These are phyloP conservation scores for Nomada flava DNA, from an alignment of 2,888 invertebrate species.

Conservation along the genomic window DNA sequence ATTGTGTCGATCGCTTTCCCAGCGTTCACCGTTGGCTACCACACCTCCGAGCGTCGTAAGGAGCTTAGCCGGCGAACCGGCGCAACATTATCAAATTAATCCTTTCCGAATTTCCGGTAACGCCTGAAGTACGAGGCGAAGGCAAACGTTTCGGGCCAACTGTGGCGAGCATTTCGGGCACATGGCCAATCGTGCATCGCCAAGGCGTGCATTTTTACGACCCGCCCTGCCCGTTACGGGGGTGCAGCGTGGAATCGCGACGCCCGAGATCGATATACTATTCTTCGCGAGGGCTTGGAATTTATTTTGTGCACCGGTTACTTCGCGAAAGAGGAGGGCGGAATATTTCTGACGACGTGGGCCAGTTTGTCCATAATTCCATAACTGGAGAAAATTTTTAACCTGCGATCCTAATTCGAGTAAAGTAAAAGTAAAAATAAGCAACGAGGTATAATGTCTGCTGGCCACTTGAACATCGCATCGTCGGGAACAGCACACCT, in stretches of 20 bases:
- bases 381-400: too few species aligned
- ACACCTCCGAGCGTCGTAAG: slow-evolving; percentile 20
- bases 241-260: slow-evolving; percentile 7
- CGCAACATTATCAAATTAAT: slow-evolving; percentile 46
- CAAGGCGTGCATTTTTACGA: slow-evolving; percentile 12
- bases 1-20: slow-evolving; percentile 56
- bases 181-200: slow-evolving; percentile 26
- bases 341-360: too few species aligned
- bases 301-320: too few species aligned
- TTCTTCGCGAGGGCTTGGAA: too few species aligned
- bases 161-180: slow-evolving; percentile 34
- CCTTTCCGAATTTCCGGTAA: slow-evolving; percentile 31
- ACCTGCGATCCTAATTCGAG: too few species aligned
- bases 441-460: too few species aligned
- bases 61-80: slow-evolving; percentile 27
- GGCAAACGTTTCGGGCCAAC: slow-evolving; percentile 5
- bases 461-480: not conserved
- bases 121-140: not conserved
- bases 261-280: slow-evolving; percentile 2
- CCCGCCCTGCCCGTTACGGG: not conserved
- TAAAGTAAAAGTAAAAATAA: too few species aligned
- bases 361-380: too few species aligned
- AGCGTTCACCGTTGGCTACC: slow-evolving; percentile 30
- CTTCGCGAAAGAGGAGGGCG: too few species aligned
- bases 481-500: not conserved